Evolutionary conservation across 2,113 vertebrate genomes (phyloP).

Genomic region (Sorex fumeus): DNA sequence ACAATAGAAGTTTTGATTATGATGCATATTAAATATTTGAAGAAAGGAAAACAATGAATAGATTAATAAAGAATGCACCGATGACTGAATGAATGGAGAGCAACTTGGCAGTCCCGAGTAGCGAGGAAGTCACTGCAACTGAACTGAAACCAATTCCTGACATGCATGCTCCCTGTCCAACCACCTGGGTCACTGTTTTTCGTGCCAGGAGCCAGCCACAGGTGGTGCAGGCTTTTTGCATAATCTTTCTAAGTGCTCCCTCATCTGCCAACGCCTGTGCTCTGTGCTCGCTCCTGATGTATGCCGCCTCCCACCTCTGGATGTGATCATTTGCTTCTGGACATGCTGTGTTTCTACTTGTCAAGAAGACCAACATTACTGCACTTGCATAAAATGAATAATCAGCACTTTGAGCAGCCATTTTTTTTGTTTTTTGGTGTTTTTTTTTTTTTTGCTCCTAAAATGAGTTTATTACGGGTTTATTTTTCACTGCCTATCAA

Average conservation of each 20-base stretch:
- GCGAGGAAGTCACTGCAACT: neutral
- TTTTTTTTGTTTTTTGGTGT: constrained; percentile 69
- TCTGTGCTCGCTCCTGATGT: neutral
- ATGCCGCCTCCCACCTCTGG: constrained; percentile 9
- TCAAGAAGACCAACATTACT: constrained; percentile 80
- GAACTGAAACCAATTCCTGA: constrained; percentile 48
- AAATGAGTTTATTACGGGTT: constrained; percentile 88
- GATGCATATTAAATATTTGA: neutral
- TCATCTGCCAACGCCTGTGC: neutral
- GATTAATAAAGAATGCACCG: neutral
- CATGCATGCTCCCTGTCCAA: neutral
- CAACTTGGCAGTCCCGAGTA: neutral
- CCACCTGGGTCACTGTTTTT: constrained; percentile 52
- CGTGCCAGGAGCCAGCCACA: constrained; percentile 67
- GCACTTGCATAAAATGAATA: constrained; percentile 86
- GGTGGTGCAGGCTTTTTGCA: constrained; percentile 5
- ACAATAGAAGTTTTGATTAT: constrained; percentile 25
- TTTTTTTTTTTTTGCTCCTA: constrained; percentile 76
- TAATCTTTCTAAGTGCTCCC: constrained; percentile 42
- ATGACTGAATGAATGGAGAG: neutral
- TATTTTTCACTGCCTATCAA: constrained; percentile 88
- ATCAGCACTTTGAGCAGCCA: constrained; percentile 85
- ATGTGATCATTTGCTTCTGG: constrained; percentile 61
- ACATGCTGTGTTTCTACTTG: constrained; percentile 77
- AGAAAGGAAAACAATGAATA: neutral